These are phyloP conservation scores for Karalla daura DNA, from an alignment of 2,797 vertebrate species.

Conservation along the genomic window DNA sequence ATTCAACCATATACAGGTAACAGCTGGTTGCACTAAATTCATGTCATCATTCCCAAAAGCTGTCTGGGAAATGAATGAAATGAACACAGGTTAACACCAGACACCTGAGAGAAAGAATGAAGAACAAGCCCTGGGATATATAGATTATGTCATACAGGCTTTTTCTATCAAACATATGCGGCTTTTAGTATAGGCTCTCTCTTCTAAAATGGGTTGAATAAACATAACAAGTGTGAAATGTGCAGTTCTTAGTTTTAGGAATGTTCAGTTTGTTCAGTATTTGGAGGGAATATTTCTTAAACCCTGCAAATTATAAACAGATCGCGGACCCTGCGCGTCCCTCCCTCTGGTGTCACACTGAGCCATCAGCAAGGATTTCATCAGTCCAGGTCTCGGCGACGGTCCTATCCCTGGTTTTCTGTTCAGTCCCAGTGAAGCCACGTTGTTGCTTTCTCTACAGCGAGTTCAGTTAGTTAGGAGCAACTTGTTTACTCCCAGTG, in stretches of 20 bases:
- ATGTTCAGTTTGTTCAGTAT: too few species aligned
- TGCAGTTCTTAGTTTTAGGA: not conserved
- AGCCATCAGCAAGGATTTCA: conserved; percentile 12
- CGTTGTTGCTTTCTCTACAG: not conserved
- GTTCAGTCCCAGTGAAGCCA: not conserved
- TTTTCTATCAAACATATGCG: not conserved
- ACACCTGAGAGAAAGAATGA: too few species aligned
- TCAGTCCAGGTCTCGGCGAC: conserved; percentile 3
- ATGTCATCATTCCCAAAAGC: not conserved
- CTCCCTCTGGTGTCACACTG: not conserved
- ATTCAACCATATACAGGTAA: too few species aligned
- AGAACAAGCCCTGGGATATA: not conserved
- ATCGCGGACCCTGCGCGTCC: not conserved
- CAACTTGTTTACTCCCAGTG: too few species aligned
- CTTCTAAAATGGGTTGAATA: not conserved
- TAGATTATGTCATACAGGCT: not conserved
- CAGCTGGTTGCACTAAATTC: not conserved
- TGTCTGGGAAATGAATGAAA: too few species aligned
- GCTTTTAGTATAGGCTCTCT: not conserved
- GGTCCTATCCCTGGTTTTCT: not conserved
- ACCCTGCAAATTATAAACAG: not conserved
- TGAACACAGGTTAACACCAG: too few species aligned
- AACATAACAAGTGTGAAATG: not conserved
- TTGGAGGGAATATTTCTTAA: too few species aligned
- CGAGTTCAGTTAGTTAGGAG: not conserved